Evolutionary conservation across 2,797 vertebrate genomes (phyloP).

Genomic region (Naso thynnoides): DNA sequence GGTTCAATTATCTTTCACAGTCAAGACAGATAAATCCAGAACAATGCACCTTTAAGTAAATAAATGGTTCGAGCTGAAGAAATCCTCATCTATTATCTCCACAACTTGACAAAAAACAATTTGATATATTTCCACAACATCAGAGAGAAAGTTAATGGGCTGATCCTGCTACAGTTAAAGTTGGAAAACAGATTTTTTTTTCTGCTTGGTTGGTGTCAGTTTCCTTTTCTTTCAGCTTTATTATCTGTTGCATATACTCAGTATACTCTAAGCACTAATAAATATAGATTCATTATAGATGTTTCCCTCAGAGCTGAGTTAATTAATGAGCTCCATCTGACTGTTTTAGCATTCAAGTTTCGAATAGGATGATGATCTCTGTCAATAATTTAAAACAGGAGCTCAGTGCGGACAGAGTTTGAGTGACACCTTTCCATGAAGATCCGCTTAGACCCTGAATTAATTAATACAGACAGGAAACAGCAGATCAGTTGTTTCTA

Average conservation of each 20-base stretch:
- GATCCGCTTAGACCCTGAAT: slow-evolving; percentile 55
- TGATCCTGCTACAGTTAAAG: slow-evolving; percentile 8
- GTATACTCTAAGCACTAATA: not conserved
- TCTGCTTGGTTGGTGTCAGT: slow-evolving; percentile 19
- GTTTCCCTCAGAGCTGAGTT: not conserved
- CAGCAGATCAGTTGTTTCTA: slow-evolving; percentile 51
- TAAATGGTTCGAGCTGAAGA: slow-evolving; percentile 42
- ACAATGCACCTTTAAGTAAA: slow-evolving; percentile 57
- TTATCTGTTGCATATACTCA: slow-evolving; percentile 16
- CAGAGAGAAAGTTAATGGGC: slow-evolving; percentile 40
- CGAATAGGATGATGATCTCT: slow-evolving; percentile 19
- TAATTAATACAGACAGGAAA: slow-evolving; percentile 74
- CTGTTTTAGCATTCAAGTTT: slow-evolving; percentile 45
- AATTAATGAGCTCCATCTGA: slow-evolving; percentile 29
- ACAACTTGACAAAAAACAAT: slow-evolving; percentile 52
- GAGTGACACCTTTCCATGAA: slow-evolving; percentile 74
- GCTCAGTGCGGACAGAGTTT: slow-evolving; percentile 36
- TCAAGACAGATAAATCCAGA: slow-evolving; percentile 55
- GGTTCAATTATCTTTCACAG: slow-evolving; percentile 65
- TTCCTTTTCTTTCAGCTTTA: slow-evolving; percentile 25
- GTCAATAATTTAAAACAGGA: slow-evolving; percentile 73
- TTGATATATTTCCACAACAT: slow-evolving; percentile 31
- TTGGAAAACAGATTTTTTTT: slow-evolving; percentile 10
- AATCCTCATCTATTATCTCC: slow-evolving; percentile 52
- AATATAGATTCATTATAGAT: slow-evolving; percentile 7